Conservation (phyloP, 2,797 vertebrate genomes). For the Labeo calbasu region DNA sequence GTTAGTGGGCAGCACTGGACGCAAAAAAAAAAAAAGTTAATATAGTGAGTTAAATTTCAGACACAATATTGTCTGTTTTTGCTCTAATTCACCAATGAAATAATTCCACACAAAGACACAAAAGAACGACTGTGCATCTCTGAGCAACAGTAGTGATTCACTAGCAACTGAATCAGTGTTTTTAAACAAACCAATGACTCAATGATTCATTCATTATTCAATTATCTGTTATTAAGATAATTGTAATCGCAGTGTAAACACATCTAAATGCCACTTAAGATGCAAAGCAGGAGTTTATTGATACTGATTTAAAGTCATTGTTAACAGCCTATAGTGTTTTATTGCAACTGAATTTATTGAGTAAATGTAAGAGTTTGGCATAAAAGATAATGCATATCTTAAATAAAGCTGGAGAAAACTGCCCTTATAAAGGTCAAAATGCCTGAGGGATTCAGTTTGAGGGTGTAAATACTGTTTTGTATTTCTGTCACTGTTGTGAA, state of each 20-base stretch:
- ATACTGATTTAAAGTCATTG: neutral
- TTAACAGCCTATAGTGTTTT: neutral
- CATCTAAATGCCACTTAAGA: neutral
- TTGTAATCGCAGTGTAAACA: neutral
- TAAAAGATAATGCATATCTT: neutral
- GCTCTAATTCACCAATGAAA: too few species aligned
- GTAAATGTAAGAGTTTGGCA: neutral
- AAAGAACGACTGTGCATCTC: too few species aligned
- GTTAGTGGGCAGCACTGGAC: too few species aligned
- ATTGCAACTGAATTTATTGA: neutral
- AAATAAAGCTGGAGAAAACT: neutral
- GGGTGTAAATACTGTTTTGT: neutral
- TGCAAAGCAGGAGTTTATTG: neutral
- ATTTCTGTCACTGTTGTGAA: neutral
- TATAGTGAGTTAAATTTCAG: too few species aligned
- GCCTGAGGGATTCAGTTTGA: too few species aligned
- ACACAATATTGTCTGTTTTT: too few species aligned
- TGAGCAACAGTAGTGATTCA: neutral
- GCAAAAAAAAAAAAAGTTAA: too few species aligned
- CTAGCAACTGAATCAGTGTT: neutral
- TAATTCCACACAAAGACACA: too few species aligned
- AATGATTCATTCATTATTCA: neutral
- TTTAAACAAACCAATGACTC: neutral
- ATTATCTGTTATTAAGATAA: too few species aligned
- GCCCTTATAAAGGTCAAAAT: neutral